Evolutionary conservation across 2,113 vertebrate species (phyloP), one percentile per base, ranked within the genome.

Genomic region (Prionailurus bengalensis): DNA sequence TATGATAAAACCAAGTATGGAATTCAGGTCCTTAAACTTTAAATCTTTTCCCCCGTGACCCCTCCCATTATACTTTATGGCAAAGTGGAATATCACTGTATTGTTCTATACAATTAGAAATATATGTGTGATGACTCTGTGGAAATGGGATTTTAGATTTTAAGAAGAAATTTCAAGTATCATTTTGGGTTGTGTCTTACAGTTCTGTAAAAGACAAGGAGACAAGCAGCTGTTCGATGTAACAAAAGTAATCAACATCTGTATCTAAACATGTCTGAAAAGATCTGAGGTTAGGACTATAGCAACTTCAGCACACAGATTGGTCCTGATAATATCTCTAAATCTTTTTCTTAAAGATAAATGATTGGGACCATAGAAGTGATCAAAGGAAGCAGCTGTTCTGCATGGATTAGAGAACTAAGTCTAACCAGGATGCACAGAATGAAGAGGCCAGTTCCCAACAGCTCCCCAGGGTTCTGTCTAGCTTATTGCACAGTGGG

Each of bases 81-180:
- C 45, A 80, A 88, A 58, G 16, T 58, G 33, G 45, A 79, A 71
- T 78, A 83, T 87, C 80, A 55, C 10, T 58, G 1, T 5, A 79
- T 73, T 80, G 16, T 80, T 74, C 39, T 53, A 66, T 92, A 10
- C 6, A 19, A 31, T 81, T 66, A 73, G 31, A 88, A 91, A 89
- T 68, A 31, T 36, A 79, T 1, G 9, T 83, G 27, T 65, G 19
- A 68, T 58, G 45, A 73, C 25, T n/a, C 19, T 51, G 23, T 76
- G 23, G 61, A 25, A 89, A 78, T 48, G 31, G 23, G 61, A 58
- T 65, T 86, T 94, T 48, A 31, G 17, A 68, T 88, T 93, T 87
- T 53, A 66, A 92, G 89, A 91, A 84, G 45, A 19, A 89, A 93
- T 21, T 74, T 73, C 81, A 97, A 68, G 76, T 55, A 53, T 55